Conservation (phyloP, 2,113 vertebrate species). For the Choloepus hoffmanni region DNA sequence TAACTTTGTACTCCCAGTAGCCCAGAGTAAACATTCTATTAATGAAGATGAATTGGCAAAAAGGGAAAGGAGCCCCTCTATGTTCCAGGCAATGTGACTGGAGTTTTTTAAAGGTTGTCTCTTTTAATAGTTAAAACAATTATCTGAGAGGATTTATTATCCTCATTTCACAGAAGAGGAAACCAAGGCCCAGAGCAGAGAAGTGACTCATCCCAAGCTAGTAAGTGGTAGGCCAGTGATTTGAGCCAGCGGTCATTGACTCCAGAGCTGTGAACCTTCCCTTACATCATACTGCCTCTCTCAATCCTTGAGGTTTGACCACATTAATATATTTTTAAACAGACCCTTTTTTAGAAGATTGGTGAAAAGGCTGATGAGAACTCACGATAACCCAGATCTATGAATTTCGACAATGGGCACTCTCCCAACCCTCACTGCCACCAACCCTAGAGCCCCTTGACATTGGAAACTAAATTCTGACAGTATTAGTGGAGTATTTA, state of each 20-base stretch:
- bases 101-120: neutral
- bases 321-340: neutral
- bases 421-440: neutral
- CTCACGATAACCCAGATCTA: neutral
- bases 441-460: neutral
- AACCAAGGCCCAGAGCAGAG: neutral
- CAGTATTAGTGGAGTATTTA: neutral
- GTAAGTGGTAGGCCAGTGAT: neutral
- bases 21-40: neutral
- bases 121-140: constrained; percentile 1
- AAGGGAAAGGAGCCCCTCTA: neutral
- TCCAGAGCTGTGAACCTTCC: neutral
- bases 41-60: neutral
- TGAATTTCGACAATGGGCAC: neutral
- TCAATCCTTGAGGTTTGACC: neutral
- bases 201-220: neutral
- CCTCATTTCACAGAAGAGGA: constrained; percentile 14
- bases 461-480: neutral
- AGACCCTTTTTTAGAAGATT: neutral
- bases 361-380: neutral
- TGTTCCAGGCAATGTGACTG: neutral
- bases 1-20: neutral
- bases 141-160: neutral
- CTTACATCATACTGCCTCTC: neutral
- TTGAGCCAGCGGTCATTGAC: neutral